phyloP scores from a whole-genome alignment of 2,113 vertebrate species.

The Antidorcas marsupialis region DNA sequence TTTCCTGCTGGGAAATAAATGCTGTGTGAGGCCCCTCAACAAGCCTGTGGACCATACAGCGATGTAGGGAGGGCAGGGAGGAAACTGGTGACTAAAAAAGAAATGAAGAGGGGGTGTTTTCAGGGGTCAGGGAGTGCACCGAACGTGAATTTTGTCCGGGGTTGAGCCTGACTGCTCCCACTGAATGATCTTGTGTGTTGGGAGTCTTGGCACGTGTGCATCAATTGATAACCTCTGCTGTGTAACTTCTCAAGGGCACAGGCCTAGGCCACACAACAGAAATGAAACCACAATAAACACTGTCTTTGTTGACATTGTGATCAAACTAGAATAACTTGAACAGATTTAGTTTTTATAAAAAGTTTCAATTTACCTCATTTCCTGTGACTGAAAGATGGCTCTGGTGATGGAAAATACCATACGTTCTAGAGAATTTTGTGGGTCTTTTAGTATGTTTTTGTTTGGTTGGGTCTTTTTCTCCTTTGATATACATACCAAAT shows the following conservation, averaged over 20 bases:
- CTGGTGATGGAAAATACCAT: background rate
- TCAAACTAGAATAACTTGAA: slow-evolving; percentile 4
- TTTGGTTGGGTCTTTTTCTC: background rate
- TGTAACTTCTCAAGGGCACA: background rate
- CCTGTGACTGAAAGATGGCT: background rate
- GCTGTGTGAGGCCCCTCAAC: background rate
- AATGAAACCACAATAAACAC: background rate
- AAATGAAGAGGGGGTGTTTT: background rate
- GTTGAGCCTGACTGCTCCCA: background rate
- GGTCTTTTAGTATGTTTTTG: background rate
- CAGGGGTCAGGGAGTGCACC: background rate
- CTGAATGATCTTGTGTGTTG: background rate
- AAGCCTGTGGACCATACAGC: background rate
- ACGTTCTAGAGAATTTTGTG: background rate
- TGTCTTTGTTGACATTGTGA: background rate
- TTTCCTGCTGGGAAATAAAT: background rate
- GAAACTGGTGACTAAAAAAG: background rate
- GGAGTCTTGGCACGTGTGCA: background rate
- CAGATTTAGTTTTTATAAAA: background rate
- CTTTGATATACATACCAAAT: background rate
- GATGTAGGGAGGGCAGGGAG: background rate
- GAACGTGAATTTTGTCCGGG: background rate
- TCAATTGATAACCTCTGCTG: background rate
- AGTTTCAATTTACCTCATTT: background rate
- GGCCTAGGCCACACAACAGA: background rate